Evolutionary conservation across 2,888 invertebrate genomes (phyloP).

Genomic region (Desoria tigrina): DNA sequence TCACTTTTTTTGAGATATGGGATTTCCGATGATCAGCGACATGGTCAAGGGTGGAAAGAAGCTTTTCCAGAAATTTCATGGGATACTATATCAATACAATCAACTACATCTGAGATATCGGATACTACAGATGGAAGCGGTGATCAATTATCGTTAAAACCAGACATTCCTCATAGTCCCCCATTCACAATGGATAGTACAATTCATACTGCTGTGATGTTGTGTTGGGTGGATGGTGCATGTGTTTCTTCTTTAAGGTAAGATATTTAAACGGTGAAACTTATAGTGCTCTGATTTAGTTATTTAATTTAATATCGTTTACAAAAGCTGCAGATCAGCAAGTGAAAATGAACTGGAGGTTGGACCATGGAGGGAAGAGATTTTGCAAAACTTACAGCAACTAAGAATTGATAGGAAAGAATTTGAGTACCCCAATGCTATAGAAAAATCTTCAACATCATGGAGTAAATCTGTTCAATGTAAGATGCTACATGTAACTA

Average conservation of each 20-base stretch:
- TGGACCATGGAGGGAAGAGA: conserved; percentile 52
- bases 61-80: conserved; percentile 40
- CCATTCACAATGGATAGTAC: not conserved
- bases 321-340: conserved; percentile 4
- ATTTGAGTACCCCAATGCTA: conserved; percentile 46
- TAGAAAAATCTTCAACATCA: conserved; percentile 37
- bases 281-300: too few species aligned
- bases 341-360: conserved; percentile 48
- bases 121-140: conserved; percentile 40
- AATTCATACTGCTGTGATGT: conserved; percentile 16
- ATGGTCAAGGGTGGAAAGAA: conserved; percentile 49
- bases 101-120: conserved; percentile 30
- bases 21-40: conserved; percentile 42
- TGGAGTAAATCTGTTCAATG: conserved; percentile 47
- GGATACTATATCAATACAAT: conserved; percentile 40
- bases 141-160: conserved; percentile 24
- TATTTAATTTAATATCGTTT: not conserved
- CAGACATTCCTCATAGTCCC: conserved; percentile 36
- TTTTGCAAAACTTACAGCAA: conserved; percentile 43
- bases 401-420: conserved; percentile 36
- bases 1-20: conserved; percentile 38
- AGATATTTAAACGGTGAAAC: conserved; percentile 2
- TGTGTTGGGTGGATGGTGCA: conserved; percentile 52
- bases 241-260: conserved; percentile 37
- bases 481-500: conserved; percentile 37